phyloP scores from a whole-genome alignment of 2,888 invertebrate genomes.

The Cephus nigrinus region DNA sequence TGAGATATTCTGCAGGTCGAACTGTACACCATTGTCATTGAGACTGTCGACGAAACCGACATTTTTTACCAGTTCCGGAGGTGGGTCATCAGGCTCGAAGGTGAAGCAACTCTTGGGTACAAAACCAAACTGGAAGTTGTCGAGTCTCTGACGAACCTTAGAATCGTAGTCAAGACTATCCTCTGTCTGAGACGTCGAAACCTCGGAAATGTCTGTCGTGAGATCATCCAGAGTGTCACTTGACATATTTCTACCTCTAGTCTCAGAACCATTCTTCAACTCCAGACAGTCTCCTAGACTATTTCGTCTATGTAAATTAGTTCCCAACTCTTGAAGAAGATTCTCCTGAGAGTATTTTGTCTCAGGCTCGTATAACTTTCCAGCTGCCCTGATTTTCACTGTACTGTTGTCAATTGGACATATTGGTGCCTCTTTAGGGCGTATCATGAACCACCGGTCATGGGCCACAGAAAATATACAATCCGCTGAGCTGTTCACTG shows the following conservation, averaged over 20 bases:
- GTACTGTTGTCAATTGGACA: slow-evolving; percentile 58
- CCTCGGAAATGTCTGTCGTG: slow-evolving; percentile 4
- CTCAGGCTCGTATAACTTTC: slow-evolving; percentile 55
- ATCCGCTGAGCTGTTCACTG: slow-evolving; percentile 48
- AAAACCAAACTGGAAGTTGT: slow-evolving; percentile 16
- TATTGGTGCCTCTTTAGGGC: slow-evolving; percentile 40
- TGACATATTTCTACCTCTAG: neutral
- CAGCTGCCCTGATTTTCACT: slow-evolving; percentile 60
- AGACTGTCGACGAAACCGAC: slow-evolving; percentile 29
- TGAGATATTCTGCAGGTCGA: slow-evolving; percentile 31
- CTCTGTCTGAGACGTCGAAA: slow-evolving; percentile 7
- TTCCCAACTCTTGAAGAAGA: slow-evolving; percentile 22
- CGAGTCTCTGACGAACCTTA: slow-evolving; percentile 27
- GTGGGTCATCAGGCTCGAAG: slow-evolving; percentile 10
- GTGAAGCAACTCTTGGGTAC: slow-evolving; percentile 12
- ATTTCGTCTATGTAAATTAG: slow-evolving; percentile 11
- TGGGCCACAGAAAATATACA: slow-evolving; percentile 57
- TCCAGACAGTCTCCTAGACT: slow-evolving; percentile 10
- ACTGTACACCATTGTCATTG: slow-evolving; percentile 36
- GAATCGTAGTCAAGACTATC: slow-evolving; percentile 21
- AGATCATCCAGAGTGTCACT: slow-evolving; percentile 4
- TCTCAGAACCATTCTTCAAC: neutral
- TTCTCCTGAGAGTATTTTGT: slow-evolving; percentile 37
- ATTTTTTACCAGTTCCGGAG: slow-evolving; percentile 7
- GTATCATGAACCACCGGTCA: slow-evolving; percentile 55